Conservation (phyloP, 1,140 invertebrate genomes). For the Leptinotarsa undecemlineata region DNA sequence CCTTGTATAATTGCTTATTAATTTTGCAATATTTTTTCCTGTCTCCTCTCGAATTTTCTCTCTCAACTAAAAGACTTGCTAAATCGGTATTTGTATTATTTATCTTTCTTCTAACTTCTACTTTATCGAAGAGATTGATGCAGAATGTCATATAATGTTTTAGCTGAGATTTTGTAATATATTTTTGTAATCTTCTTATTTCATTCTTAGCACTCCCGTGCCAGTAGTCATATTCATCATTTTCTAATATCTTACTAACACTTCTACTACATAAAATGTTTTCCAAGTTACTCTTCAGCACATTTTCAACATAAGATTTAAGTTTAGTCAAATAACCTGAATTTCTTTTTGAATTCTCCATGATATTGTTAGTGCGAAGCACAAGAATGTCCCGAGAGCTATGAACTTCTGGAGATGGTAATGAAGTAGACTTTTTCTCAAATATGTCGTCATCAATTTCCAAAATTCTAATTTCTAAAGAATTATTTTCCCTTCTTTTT, state of each 20-base stretch:
- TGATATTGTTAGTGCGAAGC: neutral
- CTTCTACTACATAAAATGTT: neutral
- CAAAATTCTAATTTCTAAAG: neutral
- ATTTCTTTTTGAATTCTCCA: neutral
- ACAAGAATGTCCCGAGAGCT: neutral
- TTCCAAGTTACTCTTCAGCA: conserved; percentile 2
- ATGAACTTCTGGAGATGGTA: neutral
- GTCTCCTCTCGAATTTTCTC: neutral
- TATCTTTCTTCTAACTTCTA: neutral
- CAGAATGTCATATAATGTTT: neutral
- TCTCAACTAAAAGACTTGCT: neutral
- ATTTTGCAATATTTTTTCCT: neutral
- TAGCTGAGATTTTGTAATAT: neutral
- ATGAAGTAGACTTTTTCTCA: neutral
- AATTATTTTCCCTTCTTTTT: neutral
- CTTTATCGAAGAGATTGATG: neutral
- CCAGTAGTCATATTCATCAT: neutral
- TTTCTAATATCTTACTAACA: neutral
- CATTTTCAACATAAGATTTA: neutral
- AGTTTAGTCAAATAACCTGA: neutral
- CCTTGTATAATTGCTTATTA: neutral
- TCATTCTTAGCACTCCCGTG: neutral
- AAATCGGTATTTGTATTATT: neutral
- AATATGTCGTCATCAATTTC: neutral
- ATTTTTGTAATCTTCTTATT: neutral